phyloP scores from a whole-genome alignment of 2,797 vertebrate genomes.

The Intellagama lesueurii region DNA sequence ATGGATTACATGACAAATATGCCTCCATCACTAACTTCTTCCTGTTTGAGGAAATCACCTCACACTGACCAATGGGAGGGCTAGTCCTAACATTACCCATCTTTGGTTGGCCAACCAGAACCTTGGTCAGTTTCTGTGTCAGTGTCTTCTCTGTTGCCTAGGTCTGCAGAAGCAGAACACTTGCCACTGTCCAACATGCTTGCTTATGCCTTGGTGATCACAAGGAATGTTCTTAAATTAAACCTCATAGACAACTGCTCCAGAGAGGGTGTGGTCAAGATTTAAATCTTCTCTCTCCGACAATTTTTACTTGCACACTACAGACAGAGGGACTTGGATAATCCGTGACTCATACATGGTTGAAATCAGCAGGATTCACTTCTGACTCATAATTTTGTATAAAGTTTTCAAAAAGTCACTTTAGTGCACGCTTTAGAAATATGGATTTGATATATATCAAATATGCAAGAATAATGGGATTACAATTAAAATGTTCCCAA shows the following conservation, averaged over 20 bases:
- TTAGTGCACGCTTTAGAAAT: conserved; percentile 65
- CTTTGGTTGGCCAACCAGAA: too few relatives aligned
- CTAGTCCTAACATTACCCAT: neutral
- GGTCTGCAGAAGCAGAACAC: too few relatives aligned
- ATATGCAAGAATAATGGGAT: conserved; percentile 66
- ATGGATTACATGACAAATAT: too few relatives aligned
- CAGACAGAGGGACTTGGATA: conserved; percentile 52
- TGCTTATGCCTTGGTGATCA: neutral
- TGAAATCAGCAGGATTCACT: conserved; percentile 61
- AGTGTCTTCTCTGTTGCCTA: neutral
- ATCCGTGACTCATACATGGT: conserved; percentile 58
- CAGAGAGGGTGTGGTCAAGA: conserved; percentile 5
- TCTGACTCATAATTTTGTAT: conserved; percentile 72
- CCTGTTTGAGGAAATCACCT: neutral
- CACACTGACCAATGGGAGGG: neutral
- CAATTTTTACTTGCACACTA: conserved; percentile 33
- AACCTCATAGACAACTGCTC: neutral
- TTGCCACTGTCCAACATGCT: neutral
- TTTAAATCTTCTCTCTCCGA: conserved; percentile 5
- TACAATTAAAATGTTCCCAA: conserved; percentile 71
- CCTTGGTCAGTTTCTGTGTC: neutral
- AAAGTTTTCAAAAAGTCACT: conserved; percentile 66
- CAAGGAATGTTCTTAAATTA: neutral
- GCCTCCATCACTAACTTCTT: neutral
- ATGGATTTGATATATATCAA: conserved; percentile 62